phyloP scores from a whole-genome alignment of 1,140 invertebrate genomes.

The Globodera rostochiensis region DNA sequence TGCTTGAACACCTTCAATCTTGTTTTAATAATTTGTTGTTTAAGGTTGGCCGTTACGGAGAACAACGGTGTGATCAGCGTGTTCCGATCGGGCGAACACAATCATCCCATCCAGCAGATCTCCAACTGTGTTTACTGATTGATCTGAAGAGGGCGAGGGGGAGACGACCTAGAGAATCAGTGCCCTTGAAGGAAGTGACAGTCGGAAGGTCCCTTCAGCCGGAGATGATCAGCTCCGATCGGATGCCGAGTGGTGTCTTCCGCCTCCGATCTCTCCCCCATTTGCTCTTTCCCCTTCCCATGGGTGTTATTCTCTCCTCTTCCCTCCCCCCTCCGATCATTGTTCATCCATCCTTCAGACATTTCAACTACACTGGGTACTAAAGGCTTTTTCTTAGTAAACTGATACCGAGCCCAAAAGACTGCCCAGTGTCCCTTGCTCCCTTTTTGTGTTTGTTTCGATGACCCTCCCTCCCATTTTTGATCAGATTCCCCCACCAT shows the following conservation, averaged over 20 bases:
- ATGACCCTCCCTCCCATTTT: background rate
- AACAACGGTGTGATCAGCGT: constrained; percentile 24
- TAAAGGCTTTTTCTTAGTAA: background rate
- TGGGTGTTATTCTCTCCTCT: background rate
- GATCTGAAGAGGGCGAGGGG: background rate
- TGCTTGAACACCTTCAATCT: background rate
- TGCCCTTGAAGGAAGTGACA: background rate
- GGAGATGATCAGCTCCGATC: background rate
- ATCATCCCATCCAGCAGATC: constrained; percentile 31
- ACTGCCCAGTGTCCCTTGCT: background rate
- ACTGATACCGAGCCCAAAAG: background rate
- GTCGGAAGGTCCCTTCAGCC: background rate
- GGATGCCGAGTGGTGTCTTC: background rate
- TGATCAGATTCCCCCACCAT: background rate
- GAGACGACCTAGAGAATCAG: background rate
- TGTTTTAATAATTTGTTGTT: background rate
- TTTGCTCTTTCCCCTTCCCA: background rate
- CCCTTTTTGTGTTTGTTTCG: background rate
- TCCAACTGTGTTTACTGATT: constrained; percentile 30
- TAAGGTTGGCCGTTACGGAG: constrained; percentile 26
- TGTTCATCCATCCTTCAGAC: background rate
- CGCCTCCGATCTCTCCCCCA: background rate
- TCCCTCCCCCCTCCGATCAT: background rate
- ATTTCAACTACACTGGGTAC: background rate
- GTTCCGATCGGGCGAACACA: constrained; percentile 29